Evolutionary conservation across 2,113 vertebrate genomes (phyloP), one percentile per base, ranked within the genome.

Genomic region (Megalops atlanticus): DNA sequence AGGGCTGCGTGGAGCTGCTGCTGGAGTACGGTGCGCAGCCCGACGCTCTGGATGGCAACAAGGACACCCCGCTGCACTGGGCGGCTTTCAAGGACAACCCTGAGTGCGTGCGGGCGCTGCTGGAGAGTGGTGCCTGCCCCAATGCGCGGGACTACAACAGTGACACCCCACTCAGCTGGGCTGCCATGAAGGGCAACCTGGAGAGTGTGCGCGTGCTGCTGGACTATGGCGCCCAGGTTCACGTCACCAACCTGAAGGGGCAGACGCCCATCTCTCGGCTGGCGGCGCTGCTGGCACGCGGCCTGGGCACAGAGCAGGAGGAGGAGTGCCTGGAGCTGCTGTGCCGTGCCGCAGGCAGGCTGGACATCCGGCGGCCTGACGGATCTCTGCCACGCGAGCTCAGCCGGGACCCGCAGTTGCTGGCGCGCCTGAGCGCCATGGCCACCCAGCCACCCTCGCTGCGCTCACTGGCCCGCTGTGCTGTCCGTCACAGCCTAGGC

Each of bases 1-100:
- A 97, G 74, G 94, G 93, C 36, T 99, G 98, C 0, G 97, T 99
- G 85, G 97, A 98, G 84, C 93, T 99, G 58, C 92, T 99, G 0
- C 31, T 99, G 88, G 98, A 98, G 76, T 98, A 97, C 0, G 97
- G 97, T 0, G 98, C 98, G 47, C 92, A 95, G 83, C 96, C 98
- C 77, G 95, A 98, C 0, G 95, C 96, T 0, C 88, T 95, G 84
- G 98, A 99, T 0, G 98, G 98, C 49, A 99, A 99, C 91, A 95
- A 96, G 90, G 98, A 99, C 89, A 98, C 98, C 0, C 98, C 98
- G 0, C 93, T 99, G 27, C 98, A 99, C 91, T 99, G 98, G 98
- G 98, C 98, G 0, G 96, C 98, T 85, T 99, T 99, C 86, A 98
- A 98, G 91, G 97, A 99, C 89, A 97, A 96, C 82, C 95, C 96